Conservation (phyloP, 1,140 invertebrate species). For the Calosoma granatense region DNA sequence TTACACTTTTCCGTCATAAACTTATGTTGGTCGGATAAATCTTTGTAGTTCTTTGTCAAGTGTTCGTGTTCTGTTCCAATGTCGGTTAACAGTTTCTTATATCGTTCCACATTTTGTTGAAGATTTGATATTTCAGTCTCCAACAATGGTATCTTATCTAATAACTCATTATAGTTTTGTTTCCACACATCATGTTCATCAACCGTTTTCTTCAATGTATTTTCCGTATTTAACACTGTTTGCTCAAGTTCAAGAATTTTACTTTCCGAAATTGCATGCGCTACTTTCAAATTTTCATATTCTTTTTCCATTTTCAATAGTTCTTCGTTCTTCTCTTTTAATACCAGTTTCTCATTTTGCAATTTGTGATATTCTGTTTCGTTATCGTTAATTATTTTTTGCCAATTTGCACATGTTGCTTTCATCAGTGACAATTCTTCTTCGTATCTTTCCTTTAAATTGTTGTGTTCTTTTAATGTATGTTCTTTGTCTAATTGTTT, state of each 20-base stretch:
- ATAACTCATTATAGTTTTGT: neutral
- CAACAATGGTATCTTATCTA: neutral
- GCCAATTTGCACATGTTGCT: neutral
- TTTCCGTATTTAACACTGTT: neutral
- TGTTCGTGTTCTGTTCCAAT: neutral
- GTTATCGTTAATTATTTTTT: neutral
- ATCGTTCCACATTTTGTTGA: neutral
- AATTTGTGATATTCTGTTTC: neutral
- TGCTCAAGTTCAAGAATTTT: neutral
- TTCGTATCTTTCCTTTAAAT: neutral
- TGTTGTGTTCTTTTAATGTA: neutral
- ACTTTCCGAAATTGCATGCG: neutral
- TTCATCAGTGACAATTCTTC: neutral
- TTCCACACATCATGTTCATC: neutral
- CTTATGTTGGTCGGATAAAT: slow-evolving; percentile 10
- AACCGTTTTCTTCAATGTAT: neutral
- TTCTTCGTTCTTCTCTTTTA: neutral
- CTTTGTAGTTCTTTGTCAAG: neutral
- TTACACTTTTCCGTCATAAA: slow-evolving; percentile 14
- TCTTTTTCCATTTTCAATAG: neutral
- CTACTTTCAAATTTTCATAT: neutral
- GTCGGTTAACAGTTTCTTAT: neutral
- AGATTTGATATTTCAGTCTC: neutral
- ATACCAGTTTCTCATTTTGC: neutral
- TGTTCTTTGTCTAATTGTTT: neutral